Base-by-base conservation (phyloP, 2,888 invertebrate species). In the Heteropelma amictum region DNA sequence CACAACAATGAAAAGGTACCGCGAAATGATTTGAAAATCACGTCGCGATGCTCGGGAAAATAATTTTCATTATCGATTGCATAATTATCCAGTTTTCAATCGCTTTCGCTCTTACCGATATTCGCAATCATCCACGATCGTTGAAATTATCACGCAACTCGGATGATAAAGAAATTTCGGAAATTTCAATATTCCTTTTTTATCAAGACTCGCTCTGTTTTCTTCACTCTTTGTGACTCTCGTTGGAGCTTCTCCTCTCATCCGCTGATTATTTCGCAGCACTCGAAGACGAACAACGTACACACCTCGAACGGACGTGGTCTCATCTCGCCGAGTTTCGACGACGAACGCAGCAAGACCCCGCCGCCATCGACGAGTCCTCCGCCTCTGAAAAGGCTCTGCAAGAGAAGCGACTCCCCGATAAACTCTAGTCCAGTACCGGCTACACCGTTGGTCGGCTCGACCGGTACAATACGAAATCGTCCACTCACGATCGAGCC, bases 371-470 rank as follows among this genome's bases (percentile, higher is more conserved):
- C 88, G 47, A 88, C 88, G 73, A 88, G 88, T 83, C 88, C 89
- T 80, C 89, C 89, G 81, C 89, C 89, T 42, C 76, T 89, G 47
- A 89, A 89, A 85, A 88, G 89, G 88, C 88, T 88, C 85, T 89
- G 89, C 80, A 87, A 89, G 85, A 83, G 84, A 86, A 88, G 86
- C 84, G 87, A 88, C 85, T 88, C 88, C 83, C 88, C 89, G 83
- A 87, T 85, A 83, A 87, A 54, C 21, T 88, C 89, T 88, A 89
- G 89, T 89, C 89, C 88, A 82, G 83, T 85, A 83, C 85, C 89
- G 74, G 79, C 83, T 77, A 82, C 84, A 80, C 54, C 78, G 19
- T 49, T 72, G 10, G 77, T 84, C 80, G 84, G 86, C 78, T 81
- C 85, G 78, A 82, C 85, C 79, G 60, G 67, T 45, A 83, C 84